Conservation (phyloP, 2,113 vertebrate species). For the Reinhardtius hippoglossoides region DNA sequence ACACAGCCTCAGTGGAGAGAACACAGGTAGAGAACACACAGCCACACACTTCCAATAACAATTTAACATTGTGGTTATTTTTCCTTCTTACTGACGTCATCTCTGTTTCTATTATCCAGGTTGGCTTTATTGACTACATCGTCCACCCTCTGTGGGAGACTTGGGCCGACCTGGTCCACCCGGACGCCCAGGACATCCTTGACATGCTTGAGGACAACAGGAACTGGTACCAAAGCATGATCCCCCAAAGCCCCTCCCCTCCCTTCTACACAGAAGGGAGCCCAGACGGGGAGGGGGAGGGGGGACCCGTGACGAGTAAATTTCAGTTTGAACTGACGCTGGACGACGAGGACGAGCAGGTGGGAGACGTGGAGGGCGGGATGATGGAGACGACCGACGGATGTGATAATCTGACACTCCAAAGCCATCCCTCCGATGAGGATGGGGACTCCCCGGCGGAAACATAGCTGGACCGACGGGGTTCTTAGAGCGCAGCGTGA, state of each 20-base stretch:
- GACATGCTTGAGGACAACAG: slow-evolving; percentile 97
- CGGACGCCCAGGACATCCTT: slow-evolving; percentile 97
- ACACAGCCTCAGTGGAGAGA: slow-evolving; percentile 96
- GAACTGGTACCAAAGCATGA: slow-evolving; percentile 99
- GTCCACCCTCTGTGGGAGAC: slow-evolving; percentile 99
- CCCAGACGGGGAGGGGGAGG: slow-evolving; percentile 78
- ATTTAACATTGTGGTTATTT: background rate
- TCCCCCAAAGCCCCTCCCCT: slow-evolving; percentile 97
- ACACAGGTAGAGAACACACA: slow-evolving; percentile 88
- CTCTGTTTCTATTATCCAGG: slow-evolving; percentile 75
- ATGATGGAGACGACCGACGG: slow-evolving; percentile 49
- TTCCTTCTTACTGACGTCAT: slow-evolving; percentile 5
- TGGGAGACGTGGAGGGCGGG: slow-evolving; percentile 76
- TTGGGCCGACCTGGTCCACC: slow-evolving; percentile 98
- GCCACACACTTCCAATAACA: background rate
- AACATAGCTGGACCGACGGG: slow-evolving; percentile 59
- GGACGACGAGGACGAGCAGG: slow-evolving; percentile 87
- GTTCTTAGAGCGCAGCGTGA: slow-evolving; percentile 12
- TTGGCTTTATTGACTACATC: slow-evolving; percentile 98
- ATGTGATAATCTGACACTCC: slow-evolving; percentile 60
- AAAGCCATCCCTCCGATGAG: slow-evolving; percentile 22
- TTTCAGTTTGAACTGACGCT: slow-evolving; percentile 97
- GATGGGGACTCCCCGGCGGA: slow-evolving; percentile 41
- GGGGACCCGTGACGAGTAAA: slow-evolving; percentile 80
- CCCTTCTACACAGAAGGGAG: slow-evolving; percentile 87